phyloP scores from a whole-genome alignment of 2,113 vertebrate genomes.

The Oncorhynchus keta region DNA sequence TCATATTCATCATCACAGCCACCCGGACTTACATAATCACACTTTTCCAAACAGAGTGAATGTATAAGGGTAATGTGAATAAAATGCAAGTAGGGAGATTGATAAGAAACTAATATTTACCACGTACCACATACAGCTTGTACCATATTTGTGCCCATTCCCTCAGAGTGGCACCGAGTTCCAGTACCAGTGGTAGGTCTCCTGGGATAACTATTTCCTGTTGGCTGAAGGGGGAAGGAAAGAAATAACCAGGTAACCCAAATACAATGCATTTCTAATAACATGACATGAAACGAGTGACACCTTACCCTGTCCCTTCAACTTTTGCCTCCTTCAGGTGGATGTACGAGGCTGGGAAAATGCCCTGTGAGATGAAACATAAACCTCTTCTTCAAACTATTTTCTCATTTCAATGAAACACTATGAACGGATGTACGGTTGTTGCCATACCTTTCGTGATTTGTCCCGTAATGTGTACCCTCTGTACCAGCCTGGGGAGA shows the following conservation, averaged over 20 bases:
- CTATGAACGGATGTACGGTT: slow-evolving; percentile 3
- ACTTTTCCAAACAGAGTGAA: not conserved
- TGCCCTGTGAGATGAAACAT: slow-evolving; percentile 75
- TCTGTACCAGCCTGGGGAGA: slow-evolving; percentile 87
- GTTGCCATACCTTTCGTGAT: slow-evolving; percentile 83
- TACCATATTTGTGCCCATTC: slow-evolving; percentile 97
- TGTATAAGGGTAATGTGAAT: not conserved
- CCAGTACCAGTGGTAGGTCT: slow-evolving; percentile 88
- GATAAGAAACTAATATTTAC: slow-evolving; percentile 6
- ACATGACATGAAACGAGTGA: not conserved
- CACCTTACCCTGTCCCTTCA: slow-evolving; percentile 87
- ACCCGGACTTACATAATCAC: not conserved
- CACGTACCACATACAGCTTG: slow-evolving; percentile 87
- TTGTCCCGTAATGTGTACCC: slow-evolving; percentile 90
- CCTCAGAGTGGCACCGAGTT: slow-evolving; percentile 86
- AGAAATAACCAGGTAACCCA: slow-evolving; percentile 38
- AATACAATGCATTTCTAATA: not conserved
- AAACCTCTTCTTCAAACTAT: not conserved
- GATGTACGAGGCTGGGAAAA: slow-evolving; percentile 91
- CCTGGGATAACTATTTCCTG: slow-evolving; percentile 88
- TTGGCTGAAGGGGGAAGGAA: slow-evolving; percentile 71
- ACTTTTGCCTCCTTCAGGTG: slow-evolving; percentile 89
- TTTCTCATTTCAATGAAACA: slow-evolving; percentile 6
- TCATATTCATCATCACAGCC: not conserved
- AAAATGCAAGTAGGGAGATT: slow-evolving; percentile 5